Percentiles rank a stretch among this genome's conserved stretches.
These are phyloP conservation scores for Leptinotarsa lineolata DNA, from an alignment of 1,140 invertebrate species.

Conservation along the genomic window DNA sequence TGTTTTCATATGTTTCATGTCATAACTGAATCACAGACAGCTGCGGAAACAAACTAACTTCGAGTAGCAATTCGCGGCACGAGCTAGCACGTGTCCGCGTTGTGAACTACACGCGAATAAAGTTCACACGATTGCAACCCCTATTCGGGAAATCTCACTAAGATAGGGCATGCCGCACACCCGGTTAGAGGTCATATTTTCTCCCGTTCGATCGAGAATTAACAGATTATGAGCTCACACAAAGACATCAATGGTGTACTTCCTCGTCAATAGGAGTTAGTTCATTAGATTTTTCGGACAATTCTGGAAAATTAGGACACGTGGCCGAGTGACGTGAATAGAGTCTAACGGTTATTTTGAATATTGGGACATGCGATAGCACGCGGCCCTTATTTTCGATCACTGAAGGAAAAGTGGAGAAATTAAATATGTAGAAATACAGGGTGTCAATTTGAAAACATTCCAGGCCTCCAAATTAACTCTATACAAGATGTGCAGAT, in stretches of 20 bases:
- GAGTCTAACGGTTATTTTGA: not conserved
- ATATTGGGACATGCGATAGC: not conserved
- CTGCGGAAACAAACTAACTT: conserved; percentile 35
- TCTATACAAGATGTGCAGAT: too few relatives aligned
- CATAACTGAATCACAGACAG: conserved; percentile 24
- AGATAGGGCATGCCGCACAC: conserved; percentile 25
- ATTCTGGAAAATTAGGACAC: conserved; percentile 30
- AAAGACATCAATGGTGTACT: conserved; percentile 24
- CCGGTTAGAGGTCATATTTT: conserved; percentile 15
- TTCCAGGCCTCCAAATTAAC: too few relatives aligned
- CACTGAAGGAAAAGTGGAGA: too few relatives aligned
- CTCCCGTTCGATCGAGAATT: conserved; percentile 11
- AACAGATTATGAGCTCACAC: conserved; percentile 9
- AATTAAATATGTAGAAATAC: too few relatives aligned
- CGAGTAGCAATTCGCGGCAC: conserved; percentile 38
- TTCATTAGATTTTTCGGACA: conserved; percentile 30
- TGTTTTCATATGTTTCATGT: too few relatives aligned
- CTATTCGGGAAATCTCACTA: conserved; percentile 28
- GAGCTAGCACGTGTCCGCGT: conserved; percentile 45
- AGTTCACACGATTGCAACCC: conserved; percentile 48
- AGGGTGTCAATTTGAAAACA: too few relatives aligned
- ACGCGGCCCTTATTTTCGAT: not conserved
- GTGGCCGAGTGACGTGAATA: conserved; percentile 15
- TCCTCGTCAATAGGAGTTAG: conserved; percentile 9
- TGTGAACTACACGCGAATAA: conserved; percentile 49